Conservation (phyloP, 1,140 invertebrate species). For the Mamestra configurata region DNA sequence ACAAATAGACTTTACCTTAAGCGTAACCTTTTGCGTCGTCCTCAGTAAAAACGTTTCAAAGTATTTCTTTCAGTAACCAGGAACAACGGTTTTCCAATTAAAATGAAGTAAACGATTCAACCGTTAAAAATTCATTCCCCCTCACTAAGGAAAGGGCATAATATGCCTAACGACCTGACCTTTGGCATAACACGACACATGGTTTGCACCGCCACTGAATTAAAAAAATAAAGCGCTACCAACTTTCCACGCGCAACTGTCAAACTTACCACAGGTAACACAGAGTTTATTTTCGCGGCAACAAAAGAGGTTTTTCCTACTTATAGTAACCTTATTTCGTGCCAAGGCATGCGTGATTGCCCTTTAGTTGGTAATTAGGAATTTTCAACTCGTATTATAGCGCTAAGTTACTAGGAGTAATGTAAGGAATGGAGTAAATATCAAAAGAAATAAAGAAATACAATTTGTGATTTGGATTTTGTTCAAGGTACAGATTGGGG, state of each 20-base stretch:
- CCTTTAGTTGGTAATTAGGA: constrained; percentile 63
- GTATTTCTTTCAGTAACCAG: not conserved
- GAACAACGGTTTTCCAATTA: constrained; percentile 29
- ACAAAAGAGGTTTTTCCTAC: constrained; percentile 40
- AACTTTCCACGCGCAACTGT: constrained; percentile 37
- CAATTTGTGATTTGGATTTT: constrained; percentile 19
- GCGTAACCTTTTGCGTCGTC: too few relatives aligned
- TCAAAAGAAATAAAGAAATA: constrained; percentile 48
- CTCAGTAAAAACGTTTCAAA: not conserved
- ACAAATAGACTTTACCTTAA: too few relatives aligned
- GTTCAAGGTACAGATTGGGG: not conserved
- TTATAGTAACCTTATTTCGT: constrained; percentile 48
- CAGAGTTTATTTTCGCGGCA: constrained; percentile 31
- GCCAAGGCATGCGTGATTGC: constrained; percentile 57
- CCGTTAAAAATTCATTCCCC: constrained; percentile 39
- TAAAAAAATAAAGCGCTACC: constrained; percentile 46
- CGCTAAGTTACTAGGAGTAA: constrained; percentile 15
- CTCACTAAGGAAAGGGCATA: constrained; percentile 41
- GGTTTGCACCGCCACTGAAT: constrained; percentile 42
- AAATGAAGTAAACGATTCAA: constrained; percentile 17
- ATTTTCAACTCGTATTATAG: constrained; percentile 53
- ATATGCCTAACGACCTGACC: constrained; percentile 57
- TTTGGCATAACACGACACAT: constrained; percentile 71
- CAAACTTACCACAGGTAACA: constrained; percentile 47
- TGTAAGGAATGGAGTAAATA: constrained; percentile 45